A percentile compares a stretch with the other conserved stretches of the same genome.
Conservation (phyloP, 1,140 invertebrate species). For the Brachionus sp. region DNA sequence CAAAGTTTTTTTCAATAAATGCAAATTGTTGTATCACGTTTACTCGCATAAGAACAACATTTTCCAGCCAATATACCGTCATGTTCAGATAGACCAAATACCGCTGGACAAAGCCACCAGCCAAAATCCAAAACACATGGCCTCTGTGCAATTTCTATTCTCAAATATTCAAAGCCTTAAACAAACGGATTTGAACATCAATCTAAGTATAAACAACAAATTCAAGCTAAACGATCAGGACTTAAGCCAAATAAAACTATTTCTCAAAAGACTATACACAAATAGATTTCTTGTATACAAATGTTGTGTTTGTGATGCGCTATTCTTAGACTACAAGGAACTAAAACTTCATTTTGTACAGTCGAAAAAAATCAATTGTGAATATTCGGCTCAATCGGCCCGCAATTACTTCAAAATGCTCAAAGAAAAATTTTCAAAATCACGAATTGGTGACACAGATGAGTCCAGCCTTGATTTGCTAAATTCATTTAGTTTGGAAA, state of each 20-base stretch:
- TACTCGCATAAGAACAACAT: background rate
- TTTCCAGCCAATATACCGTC: background rate
- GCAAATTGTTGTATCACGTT: slow-evolving; percentile 25
- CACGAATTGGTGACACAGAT: background rate
- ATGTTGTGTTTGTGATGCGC: background rate
- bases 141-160: background rate
- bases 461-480: background rate
- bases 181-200: background rate
- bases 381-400: background rate
- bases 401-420: background rate
- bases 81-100: background rate
- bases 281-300: background rate
- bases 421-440: slow-evolving; percentile 16
- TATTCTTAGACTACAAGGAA: background rate
- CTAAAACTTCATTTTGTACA: background rate
- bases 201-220: background rate
- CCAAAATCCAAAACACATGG: background rate
- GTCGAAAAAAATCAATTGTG: background rate
- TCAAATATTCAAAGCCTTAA: background rate
- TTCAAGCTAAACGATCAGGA: slow-evolving; percentile 26
- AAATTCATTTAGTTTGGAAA: background rate
- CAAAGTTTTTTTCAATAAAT: slow-evolving; percentile 24
- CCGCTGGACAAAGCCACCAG: background rate
- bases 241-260: background rate
- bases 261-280: background rate